These are phyloP conservation scores for Pararge aegeria DNA, from an alignment of 1,140 invertebrate species.

Conservation along the genomic window DNA sequence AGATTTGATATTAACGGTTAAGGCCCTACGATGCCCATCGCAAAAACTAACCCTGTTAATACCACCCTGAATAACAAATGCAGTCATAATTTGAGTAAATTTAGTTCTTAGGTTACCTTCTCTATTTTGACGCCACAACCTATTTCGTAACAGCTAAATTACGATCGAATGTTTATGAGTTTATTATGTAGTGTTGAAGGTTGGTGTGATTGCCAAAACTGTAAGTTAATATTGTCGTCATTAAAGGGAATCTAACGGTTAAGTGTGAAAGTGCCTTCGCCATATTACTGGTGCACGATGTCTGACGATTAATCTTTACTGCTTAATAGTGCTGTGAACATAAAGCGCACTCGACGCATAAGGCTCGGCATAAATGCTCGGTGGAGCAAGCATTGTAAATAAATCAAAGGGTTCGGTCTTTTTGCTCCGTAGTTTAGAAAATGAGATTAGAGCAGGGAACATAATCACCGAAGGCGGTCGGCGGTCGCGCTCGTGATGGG, in stretches of 20 bases:
- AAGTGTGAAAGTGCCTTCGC: constrained; percentile 16
- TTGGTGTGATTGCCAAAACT: constrained; percentile 18
- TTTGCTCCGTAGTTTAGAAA: constrained; percentile 56
- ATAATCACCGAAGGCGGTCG: constrained; percentile 56
- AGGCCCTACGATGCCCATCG: too few species aligned
- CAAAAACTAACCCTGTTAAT: too few species aligned
- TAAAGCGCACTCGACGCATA: constrained; percentile 37
- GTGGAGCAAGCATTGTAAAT: constrained; percentile 58
- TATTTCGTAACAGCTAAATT: neutral
- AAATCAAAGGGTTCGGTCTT: constrained; percentile 47
- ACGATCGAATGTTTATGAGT: neutral
- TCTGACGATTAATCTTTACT: constrained; percentile 39
- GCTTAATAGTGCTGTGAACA: constrained; percentile 36
- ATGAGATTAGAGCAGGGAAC: constrained; percentile 58
- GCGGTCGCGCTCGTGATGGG: constrained; percentile 46
- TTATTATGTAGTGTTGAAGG: constrained; percentile 26
- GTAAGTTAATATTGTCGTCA: constrained; percentile 28
- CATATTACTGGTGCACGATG: constrained; percentile 17
- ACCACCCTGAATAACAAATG: too few species aligned
- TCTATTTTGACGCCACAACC: neutral
- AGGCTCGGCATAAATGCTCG: constrained; percentile 46
- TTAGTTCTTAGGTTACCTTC: neutral
- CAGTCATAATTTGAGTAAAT: neutral
- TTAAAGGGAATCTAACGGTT: constrained; percentile 36
- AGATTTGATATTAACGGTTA: too few species aligned